Conservation (phyloP, 2,888 invertebrate species). For the Lasioglossum figueresi region DNA sequence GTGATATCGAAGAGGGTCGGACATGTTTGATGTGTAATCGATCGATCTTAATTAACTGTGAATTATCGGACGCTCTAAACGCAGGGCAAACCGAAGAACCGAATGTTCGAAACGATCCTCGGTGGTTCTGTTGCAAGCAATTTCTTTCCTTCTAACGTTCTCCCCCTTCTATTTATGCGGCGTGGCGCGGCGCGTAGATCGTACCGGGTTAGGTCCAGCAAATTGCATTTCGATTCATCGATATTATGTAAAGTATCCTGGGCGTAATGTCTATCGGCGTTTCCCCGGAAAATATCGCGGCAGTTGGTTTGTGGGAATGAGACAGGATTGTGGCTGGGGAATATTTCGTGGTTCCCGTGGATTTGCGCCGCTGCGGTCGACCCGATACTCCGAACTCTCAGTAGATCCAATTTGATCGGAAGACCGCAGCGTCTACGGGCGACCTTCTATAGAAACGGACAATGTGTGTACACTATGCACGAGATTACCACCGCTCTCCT, state of each 20-base stretch:
- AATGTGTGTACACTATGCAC: constrained; percentile 69
- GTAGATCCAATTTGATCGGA: constrained; percentile 81
- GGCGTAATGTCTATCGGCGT: constrained; percentile 67
- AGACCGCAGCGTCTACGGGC: constrained; percentile 73
- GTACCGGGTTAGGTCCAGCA: constrained; percentile 34
- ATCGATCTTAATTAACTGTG: constrained; percentile 57
- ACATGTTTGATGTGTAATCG: constrained; percentile 45
- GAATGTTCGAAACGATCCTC: constrained; percentile 34
- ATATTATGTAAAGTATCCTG: constrained; percentile 66
- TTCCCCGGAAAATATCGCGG: constrained; percentile 63
- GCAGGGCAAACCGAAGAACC: constrained; percentile 18
- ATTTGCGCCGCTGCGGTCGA: constrained; percentile 73
- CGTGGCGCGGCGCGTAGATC: constrained; percentile 9
- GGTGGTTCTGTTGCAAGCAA: constrained; percentile 11
- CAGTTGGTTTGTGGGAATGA: constrained; percentile 56
- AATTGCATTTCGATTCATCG: constrained; percentile 55
- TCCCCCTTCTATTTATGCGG: background rate
- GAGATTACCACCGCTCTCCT: constrained; percentile 54
- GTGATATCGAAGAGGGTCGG: background rate
- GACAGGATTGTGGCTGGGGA: constrained; percentile 62
- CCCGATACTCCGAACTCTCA: constrained; percentile 75
- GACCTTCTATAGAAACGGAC: constrained; percentile 68
- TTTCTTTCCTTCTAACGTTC: background rate
- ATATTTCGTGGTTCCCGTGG: constrained; percentile 73
- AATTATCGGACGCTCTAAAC: constrained; percentile 37